These are phyloP conservation scores for Matsumurasca onukii DNA, from an alignment of 1,140 invertebrate species.

Conservation along the genomic window DNA sequence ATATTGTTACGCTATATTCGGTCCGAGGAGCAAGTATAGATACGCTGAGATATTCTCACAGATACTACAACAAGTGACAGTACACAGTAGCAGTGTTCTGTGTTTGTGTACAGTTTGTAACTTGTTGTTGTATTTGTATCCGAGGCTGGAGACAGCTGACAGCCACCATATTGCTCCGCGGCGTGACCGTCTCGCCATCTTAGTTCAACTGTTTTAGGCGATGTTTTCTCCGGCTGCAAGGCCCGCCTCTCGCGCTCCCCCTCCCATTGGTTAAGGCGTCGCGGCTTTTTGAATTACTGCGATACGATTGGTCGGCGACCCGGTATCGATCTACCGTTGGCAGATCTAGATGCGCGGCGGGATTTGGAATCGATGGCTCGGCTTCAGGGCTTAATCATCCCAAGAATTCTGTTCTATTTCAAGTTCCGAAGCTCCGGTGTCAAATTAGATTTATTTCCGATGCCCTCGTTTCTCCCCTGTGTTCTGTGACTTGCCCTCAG, in stretches of 20 bases:
- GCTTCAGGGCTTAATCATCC: neutral
- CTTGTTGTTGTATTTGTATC: conserved; percentile 18
- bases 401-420: conserved; percentile 12
- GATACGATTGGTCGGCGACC: conserved; percentile 19
- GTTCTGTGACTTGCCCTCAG: neutral
- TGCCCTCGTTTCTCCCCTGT: conserved; percentile 3
- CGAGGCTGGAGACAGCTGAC: neutral
- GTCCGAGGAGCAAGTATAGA: no score
- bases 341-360: conserved; percentile 24
- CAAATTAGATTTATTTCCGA: conserved; percentile 25
- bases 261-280: conserved; percentile 12
- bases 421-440: conserved; percentile 10
- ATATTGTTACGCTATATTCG: no score
- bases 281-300: conserved; percentile 23
- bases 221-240: conserved; percentile 18
- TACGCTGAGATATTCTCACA: no score
- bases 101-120: no score
- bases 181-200: conserved; percentile 30
- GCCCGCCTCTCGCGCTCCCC: conserved; percentile 6
- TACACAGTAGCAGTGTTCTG: no score
- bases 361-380: conserved; percentile 23
- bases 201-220: conserved; percentile 31
- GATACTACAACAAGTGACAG: no score
- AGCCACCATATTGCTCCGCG: conserved; percentile 29
- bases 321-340: conserved; percentile 29